Evolutionary conservation across 64 coral and sea anemone species (phyloP).

Genomic region (Trachythela sp.): DNA sequence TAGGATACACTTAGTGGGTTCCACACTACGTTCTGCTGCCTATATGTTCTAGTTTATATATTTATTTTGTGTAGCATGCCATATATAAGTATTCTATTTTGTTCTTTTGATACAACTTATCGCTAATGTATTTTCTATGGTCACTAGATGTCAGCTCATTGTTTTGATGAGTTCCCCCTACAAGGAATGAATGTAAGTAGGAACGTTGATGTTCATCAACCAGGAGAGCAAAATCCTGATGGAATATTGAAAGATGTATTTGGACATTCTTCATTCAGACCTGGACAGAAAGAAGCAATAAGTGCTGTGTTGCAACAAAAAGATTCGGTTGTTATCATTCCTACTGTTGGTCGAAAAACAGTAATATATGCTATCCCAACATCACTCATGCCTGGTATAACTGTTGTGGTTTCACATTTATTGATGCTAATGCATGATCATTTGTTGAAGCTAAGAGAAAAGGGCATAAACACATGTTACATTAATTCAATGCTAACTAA

Average conservation of each 20-base stretch:
- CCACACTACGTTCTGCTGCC: too few relatives aligned
- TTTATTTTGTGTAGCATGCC: too few relatives aligned
- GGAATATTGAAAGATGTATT: constrained; percentile 8
- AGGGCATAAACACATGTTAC: constrained; percentile 28
- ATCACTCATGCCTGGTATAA: neutral
- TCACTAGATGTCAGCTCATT: neutral
- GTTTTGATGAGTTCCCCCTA: neutral
- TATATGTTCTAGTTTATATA: too few relatives aligned
- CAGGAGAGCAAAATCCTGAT: neutral
- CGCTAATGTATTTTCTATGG: neutral
- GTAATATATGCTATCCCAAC: constrained; percentile 7
- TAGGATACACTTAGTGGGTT: too few relatives aligned
- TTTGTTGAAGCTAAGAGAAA: neutral
- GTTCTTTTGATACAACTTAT: too few relatives aligned
- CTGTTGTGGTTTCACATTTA: constrained; percentile 32
- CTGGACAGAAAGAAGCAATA: constrained; percentile 16
- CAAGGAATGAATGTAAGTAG: neutral
- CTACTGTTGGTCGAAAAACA: constrained; percentile 41
- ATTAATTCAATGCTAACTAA: constrained; percentile 23
- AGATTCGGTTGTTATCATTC: constrained; percentile 23
- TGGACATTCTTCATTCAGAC: neutral
- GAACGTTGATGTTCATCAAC: neutral
- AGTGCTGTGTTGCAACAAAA: neutral
- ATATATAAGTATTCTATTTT: too few relatives aligned
- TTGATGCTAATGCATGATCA: constrained; percentile 44